Conservation (phyloP, 2,888 invertebrate species). For the Theristus sp. region DNA sequence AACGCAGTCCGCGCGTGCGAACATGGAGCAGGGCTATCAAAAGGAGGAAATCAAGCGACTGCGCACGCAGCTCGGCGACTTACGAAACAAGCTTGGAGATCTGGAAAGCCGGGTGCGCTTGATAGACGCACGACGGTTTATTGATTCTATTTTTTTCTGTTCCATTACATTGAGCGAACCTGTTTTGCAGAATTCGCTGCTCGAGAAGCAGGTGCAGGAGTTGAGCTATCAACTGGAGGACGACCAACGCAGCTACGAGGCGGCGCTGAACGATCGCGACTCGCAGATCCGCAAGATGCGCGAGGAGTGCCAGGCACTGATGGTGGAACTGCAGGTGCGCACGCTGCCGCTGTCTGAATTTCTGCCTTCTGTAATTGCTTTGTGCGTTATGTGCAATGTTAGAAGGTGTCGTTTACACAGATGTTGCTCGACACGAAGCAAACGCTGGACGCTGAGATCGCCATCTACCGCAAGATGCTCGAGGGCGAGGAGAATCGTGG, state of each 20-base stretch:
- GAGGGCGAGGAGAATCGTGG: conserved; percentile 39
- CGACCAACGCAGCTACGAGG: conserved; percentile 34
- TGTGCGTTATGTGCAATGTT: too few species aligned
- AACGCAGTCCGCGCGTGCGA: conserved; percentile 32
- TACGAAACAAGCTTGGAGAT: conserved; percentile 34
- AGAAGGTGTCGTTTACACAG: too few species aligned
- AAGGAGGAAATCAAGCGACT: conserved; percentile 36
- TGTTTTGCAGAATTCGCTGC: conserved; percentile 31
- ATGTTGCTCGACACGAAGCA: conserved; percentile 38
- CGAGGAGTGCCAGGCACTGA: conserved; percentile 31
- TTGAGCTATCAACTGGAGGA: conserved; percentile 35
- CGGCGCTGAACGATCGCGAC: conserved; percentile 30
- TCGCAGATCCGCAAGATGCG: conserved; percentile 30
- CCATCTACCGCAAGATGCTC: conserved; percentile 39
- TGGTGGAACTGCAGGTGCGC: conserved; percentile 23
- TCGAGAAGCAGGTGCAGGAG: conserved; percentile 36
- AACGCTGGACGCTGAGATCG: conserved; percentile 39
- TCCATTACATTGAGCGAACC: neutral
- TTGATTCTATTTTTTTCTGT: too few species aligned
- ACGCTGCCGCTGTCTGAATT: too few species aligned
- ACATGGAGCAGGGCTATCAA: conserved; percentile 34
- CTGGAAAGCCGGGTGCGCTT: conserved; percentile 35
- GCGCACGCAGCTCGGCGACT: conserved; percentile 32
- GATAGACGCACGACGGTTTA: too few species aligned
- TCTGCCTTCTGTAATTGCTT: too few species aligned